Conservation (phyloP, 1,140 invertebrate species). For the Archivesica marissinica region DNA sequence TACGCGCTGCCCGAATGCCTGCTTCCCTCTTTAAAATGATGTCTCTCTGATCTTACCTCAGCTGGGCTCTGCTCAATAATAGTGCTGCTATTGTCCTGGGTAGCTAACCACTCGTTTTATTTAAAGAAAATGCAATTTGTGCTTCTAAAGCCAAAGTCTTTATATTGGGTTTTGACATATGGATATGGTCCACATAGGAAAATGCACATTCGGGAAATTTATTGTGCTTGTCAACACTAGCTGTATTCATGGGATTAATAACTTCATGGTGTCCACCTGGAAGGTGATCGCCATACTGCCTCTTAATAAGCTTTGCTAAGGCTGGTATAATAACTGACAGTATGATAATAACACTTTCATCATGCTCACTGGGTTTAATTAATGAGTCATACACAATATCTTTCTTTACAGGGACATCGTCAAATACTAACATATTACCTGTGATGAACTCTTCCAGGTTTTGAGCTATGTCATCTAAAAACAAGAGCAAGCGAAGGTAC, state of each 20-base stretch:
- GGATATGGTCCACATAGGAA: slow-evolving; percentile 8
- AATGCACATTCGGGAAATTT: slow-evolving; percentile 44
- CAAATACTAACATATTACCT: not conserved
- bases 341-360: slow-evolving; percentile 41
- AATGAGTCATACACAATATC: slow-evolving; percentile 39
- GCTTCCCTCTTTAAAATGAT: not conserved
- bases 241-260: not conserved
- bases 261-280: slow-evolving; percentile 24
- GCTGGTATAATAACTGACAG: slow-evolving; percentile 51
- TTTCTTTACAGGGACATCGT: slow-evolving; percentile 9
- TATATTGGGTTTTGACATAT: slow-evolving; percentile 24
- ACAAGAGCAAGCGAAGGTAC: slow-evolving; percentile 6
- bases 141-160: not conserved
- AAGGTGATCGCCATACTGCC: slow-evolving; percentile 54
- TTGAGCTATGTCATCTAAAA: not conserved
- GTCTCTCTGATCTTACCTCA: slow-evolving; percentile 5
- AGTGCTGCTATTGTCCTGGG: not conserved
- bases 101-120: slow-evolving; percentile 21
- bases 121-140: slow-evolving; percentile 30
- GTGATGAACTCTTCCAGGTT: slow-evolving; percentile 27
- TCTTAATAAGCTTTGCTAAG: slow-evolving; percentile 42
- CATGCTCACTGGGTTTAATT: slow-evolving; percentile 18
- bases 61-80: not conserved
- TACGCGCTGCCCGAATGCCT: slow-evolving; percentile 1
- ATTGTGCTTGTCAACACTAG: slow-evolving; percentile 5